Evolutionary conservation across 2,797 vertebrate genomes (phyloP), one percentile per base, ranked within the genome.

Genomic region (Sciurus vulgaris): DNA sequence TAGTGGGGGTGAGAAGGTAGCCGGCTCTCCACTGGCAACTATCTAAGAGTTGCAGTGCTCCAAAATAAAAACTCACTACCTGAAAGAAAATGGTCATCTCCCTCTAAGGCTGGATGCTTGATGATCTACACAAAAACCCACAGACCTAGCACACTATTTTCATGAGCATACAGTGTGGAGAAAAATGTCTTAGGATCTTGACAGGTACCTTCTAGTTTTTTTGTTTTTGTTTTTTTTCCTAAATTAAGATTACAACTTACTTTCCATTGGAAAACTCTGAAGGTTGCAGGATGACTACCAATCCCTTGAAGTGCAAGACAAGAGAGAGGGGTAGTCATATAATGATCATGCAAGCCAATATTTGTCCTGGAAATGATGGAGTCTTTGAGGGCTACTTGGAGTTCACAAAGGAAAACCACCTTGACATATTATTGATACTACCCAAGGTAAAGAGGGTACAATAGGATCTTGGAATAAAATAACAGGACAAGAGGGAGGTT

Each of bases 201-300:
- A 26, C 13, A 12, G 54, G 2, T 17, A 56, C 83, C 35, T 22
- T 92, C 38, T 35, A 47, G 14, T 59, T 5, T 61, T 93, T 15
- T 79, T n/a, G n/a, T 5, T 72, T 18, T 5, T 61, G 92, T 20
- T 79, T 5, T 72, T 18, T 3, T 67, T 18, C 8, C 15, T 83
- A 67, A 88, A 63, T 81, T 33, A 28, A 97, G n/a, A 84, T 76
- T 82, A 87, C 20, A 49, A 49, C 3, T 79, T 61, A 6, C 15
- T 94, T 94, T 86, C n/a, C 76, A 79, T 22, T 2, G 65, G 33
- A 78, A 89, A 73, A 92, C 87, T 61, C 78, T 89, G 51, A 78
- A 70, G 24, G 38, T 51, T 17, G 28, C 28, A 88, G 3, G 20
- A 33, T 94, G 44, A 85, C 10, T 41, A 35, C 26, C 81, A n/a